Base-by-base conservation (phyloP, 2,113 vertebrate genomes). In the Nerophis lumbriciformis region DNA sequence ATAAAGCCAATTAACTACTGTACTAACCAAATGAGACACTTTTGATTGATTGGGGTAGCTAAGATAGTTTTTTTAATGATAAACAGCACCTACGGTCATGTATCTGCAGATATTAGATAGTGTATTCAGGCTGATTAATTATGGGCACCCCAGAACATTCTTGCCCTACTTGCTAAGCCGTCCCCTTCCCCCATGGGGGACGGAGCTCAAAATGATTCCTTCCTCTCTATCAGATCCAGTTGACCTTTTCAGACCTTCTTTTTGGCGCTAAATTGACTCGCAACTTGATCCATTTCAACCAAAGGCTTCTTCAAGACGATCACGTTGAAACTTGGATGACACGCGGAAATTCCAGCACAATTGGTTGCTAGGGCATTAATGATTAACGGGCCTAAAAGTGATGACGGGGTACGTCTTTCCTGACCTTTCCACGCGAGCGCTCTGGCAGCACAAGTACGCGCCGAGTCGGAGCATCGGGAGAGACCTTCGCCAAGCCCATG, bases 341-440 rank as follows among this genome's bases (percentile, higher is more conserved):
- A 39, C 44, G 54, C 68, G 61, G 60, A 72, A 69, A 82, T 74
- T 84, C 78, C 77, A 80, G 50, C 65, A 39, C 71, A 66, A 74
- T 72, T 78, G 79, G 76, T 63, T 71, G 38, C 65, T 50, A 71
- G 59, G 65, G 69, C 61, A 77, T 69, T 65, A 81, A 85, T 78
- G 74, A 84, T 87, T 87, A 79, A 80, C 53, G 0, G 72, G 65
- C 48, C 59, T 52, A 44, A 57, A 57, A 9, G 77, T 73, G 75
- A 70, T 68, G 77, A 79, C 71, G 72, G 79, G 60, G 71, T 70
- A 55, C 71, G 70, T 75, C 66, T 61, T 59, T 63, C 67, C 61
- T 85, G 86, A 88, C 87, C 86, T 87, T 89, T 86, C 49, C 69
- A 67, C 61, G 61, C 44, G 73, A 65, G 72, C 75, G 59, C 66